Base-by-base conservation (phyloP, 2,113 vertebrate genomes). In the Morphnarchus princeps region DNA sequence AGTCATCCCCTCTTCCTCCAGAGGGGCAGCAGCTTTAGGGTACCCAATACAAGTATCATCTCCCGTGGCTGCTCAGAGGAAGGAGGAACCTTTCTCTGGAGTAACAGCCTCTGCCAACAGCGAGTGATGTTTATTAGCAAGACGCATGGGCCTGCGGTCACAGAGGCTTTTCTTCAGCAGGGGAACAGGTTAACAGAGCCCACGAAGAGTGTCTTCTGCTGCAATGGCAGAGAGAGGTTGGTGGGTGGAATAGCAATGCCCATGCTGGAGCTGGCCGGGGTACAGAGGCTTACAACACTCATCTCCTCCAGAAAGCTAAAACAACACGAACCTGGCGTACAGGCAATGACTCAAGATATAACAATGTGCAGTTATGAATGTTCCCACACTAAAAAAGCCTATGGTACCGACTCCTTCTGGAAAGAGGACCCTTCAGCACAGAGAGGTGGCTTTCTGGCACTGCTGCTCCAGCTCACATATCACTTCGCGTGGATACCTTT, bases 101-200 rank as follows among this genome's bases (percentile, higher is more conserved):
- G n/a, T 57, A 62, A 77, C 52, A 57, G 26, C 11, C 26, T 54
- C 43, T 63, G n/a, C 5, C 2, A 43, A 16, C 14, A 69, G 29
- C 0, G 1, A 47, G 47, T 15, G 59, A 38, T 63, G 16, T 31
- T 38, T 26, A 54, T 50, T 31, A 62, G 13, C 50, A 40, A 70
- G 20, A 36, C 42, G 24, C 0, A 0, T 20, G 36, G 34, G 7
- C 17, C 40, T 70, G 50, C 0, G 2, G 34, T 61, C 36, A 40
- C 8, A 22, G 36, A 71, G 50, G 16, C 21, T 77, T 85, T 88
- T 67, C 52, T 32, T 81, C 63, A 50, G 16, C 26, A 45, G 34
- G 9, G 13, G 8, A 50, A 57, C 18, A 31, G 34, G 32, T 76
- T 55, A 61, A 20, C 32, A 72, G 69, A 62, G 45, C 31, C 28